Evolutionary conservation across 1,140 invertebrate species (phyloP).

Genomic region (Adoxophyes honmai): DNA sequence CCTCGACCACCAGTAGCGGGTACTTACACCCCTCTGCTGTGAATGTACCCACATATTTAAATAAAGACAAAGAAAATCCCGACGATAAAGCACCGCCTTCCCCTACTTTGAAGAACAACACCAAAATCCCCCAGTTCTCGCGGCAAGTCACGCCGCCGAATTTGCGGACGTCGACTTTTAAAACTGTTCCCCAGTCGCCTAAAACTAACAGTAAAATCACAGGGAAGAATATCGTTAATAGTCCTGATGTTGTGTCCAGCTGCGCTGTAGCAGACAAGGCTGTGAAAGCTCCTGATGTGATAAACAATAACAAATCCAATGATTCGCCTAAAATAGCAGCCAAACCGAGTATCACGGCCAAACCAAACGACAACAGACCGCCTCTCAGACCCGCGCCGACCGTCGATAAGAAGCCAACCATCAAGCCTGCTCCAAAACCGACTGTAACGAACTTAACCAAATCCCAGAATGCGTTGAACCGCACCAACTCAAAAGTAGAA

Average conservation of each 20-base stretch:
- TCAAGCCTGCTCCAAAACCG: slow-evolving; percentile 51
- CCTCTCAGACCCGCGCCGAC: slow-evolving; percentile 46
- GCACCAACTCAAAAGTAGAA: slow-evolving; percentile 52
- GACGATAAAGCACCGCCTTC: slow-evolving; percentile 54
- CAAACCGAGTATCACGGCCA: slow-evolving; percentile 43
- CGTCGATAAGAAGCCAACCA: slow-evolving; percentile 48
- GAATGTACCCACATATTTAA: slow-evolving; percentile 78
- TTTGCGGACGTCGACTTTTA: slow-evolving; percentile 64
- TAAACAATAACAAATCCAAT: slow-evolving; percentile 69
- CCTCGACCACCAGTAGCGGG: slow-evolving; percentile 83
- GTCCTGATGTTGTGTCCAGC: slow-evolving; percentile 84
- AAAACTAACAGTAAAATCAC: slow-evolving; percentile 49
- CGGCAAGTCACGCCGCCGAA: slow-evolving; percentile 75
- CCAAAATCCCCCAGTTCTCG: slow-evolving; percentile 65
- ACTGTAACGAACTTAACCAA: slow-evolving; percentile 41
- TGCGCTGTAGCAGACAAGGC: slow-evolving; percentile 74
- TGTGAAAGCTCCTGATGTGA: slow-evolving; percentile 80
- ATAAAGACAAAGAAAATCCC: slow-evolving; percentile 37
- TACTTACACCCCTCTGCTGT: slow-evolving; percentile 85
- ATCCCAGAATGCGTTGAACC: slow-evolving; percentile 28
- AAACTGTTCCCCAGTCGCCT: slow-evolving; percentile 53
- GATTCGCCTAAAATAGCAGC: slow-evolving; percentile 53
- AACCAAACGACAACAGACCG: slow-evolving; percentile 56
- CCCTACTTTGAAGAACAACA: slow-evolving; percentile 57
- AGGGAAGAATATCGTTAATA: slow-evolving; percentile 74